These are phyloP conservation scores for Cybosia mesomella DNA, from an alignment of 2,888 invertebrate genomes.

Conservation along the genomic window DNA sequence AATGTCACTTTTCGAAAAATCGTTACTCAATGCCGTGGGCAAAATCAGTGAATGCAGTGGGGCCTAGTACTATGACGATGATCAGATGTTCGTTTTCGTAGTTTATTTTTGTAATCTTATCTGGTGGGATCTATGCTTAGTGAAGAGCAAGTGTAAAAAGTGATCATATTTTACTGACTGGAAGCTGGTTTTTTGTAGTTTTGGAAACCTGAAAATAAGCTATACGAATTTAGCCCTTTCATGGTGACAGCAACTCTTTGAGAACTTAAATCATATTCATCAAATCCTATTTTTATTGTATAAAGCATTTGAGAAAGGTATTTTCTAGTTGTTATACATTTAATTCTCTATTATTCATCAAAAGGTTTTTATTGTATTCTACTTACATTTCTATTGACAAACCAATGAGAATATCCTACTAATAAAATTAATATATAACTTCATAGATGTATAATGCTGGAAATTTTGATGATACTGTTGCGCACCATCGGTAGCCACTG, in stretches of 20 bases:
- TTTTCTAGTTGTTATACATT: neutral
- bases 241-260: neutral
- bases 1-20: neutral
- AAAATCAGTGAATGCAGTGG: neutral
- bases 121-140: neutral
- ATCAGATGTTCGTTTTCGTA: neutral
- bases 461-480: neutral
- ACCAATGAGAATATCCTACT: neutral
- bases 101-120: neutral
- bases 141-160: too few species aligned
- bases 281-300: too few species aligned
- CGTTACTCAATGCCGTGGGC: neutral
- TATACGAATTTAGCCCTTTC: neutral
- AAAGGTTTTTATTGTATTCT: neutral
- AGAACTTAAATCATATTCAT: neutral
- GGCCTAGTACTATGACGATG: neutral
- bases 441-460: neutral
- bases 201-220: neutral
- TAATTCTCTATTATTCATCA: neutral
- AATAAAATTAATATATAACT: neutral
- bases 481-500: neutral
- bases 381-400: neutral
- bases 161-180: too few species aligned
- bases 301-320: neutral
- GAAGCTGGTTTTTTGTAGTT: neutral